Evolutionary conservation across 2,797 vertebrate species (phyloP).

Genomic region (Pantherophis vulpinus): DNA sequence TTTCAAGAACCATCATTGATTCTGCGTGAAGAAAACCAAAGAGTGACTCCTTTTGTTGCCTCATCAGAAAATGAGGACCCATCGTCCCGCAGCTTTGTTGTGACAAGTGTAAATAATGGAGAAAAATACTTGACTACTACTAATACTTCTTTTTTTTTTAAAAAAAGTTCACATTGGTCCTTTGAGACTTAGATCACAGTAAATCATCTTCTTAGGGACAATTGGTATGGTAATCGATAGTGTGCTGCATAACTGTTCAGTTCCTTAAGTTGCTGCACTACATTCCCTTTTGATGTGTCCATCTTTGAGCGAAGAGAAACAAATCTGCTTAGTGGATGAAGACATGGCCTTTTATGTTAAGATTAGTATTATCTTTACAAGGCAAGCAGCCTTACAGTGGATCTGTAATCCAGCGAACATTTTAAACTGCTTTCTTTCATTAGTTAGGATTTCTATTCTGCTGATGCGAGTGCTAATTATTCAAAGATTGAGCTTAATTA

Average conservation of each 20-base stretch:
- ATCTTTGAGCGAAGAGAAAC: slow-evolving; percentile 38
- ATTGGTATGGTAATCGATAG: slow-evolving; percentile 19
- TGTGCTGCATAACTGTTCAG: slow-evolving; percentile 20
- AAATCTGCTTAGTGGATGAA: slow-evolving; percentile 35
- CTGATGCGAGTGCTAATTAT: slow-evolving; percentile 45
- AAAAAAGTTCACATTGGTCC: neutral
- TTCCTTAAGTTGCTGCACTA: slow-evolving; percentile 11
- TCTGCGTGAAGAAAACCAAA: neutral
- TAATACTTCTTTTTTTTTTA: neutral
- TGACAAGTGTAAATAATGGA: slow-evolving; percentile 13
- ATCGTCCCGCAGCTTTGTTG: neutral
- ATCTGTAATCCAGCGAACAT: slow-evolving; percentile 25
- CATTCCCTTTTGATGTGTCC: slow-evolving; percentile 28
- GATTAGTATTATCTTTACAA: slow-evolving; percentile 38
- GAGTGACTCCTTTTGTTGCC: neutral
- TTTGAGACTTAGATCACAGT: slow-evolving; percentile 43
- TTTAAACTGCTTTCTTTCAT: slow-evolving; percentile 39
- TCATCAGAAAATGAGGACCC: neutral
- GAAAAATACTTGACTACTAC: neutral
- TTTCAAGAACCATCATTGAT: neutral
- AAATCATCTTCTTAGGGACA: slow-evolving; percentile 27
- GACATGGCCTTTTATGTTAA: slow-evolving; percentile 31
- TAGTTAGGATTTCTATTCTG: slow-evolving; percentile 46
- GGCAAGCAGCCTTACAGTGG: slow-evolving; percentile 25
- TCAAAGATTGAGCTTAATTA: slow-evolving; percentile 33